phyloP scores from a whole-genome alignment of 2,113 vertebrate species.

The Mungos mungo region DNA sequence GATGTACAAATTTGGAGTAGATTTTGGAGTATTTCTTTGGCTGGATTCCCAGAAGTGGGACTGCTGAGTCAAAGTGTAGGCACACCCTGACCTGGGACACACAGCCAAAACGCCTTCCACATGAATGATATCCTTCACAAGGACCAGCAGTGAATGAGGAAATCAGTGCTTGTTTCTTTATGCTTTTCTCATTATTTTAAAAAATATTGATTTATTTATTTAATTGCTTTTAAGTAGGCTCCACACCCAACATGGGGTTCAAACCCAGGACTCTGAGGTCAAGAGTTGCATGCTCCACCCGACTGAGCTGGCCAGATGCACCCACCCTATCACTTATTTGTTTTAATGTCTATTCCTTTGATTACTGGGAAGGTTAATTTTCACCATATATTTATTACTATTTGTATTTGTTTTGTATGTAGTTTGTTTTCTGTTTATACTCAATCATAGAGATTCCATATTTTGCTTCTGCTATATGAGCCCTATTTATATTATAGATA shows the following conservation, averaged over 20 bases:
- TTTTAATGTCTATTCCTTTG: conserved; percentile 3
- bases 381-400: not conserved
- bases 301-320: too few relatives aligned
- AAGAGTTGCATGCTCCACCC: too few relatives aligned
- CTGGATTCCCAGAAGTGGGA: conserved; percentile 46
- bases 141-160: not conserved
- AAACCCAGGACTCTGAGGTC: too few relatives aligned
- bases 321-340: not conserved
- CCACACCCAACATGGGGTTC: too few relatives aligned
- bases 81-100: not conserved
- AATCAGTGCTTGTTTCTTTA: not conserved
- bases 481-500: not conserved
- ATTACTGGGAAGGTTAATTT: not conserved
- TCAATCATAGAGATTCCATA: not conserved
- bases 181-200: not conserved
- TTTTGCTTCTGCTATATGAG: conserved; percentile 7
- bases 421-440: conserved; percentile 15
- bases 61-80: conserved; percentile 46
- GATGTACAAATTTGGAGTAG: not conserved
- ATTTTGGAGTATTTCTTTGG: conserved; percentile 60
- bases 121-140: not conserved
- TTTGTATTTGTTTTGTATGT: not conserved
- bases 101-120: conserved; percentile 9
- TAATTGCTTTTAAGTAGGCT: too few relatives aligned
- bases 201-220: too few relatives aligned